Evolutionary conservation across 2,888 invertebrate species (phyloP), one percentile per base, ranked within the genome.

Genomic region (Sarcophaga subvicina): DNA sequence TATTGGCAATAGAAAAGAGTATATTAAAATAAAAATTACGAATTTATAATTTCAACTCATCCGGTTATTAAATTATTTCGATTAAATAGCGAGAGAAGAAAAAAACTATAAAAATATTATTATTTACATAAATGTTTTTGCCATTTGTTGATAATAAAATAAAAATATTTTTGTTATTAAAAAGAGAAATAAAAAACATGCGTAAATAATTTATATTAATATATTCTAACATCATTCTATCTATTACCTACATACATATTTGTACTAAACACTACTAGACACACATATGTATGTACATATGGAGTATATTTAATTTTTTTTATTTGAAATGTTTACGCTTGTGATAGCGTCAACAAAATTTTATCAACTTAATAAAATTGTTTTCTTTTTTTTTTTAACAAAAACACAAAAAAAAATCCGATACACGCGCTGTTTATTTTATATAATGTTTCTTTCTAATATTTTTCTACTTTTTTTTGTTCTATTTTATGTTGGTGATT

Each of bases 121-220:
- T 49, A 69, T 27, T 45, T 45, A 11, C n/a, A 62, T 49, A 37
- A 71, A 79, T 70, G 64, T 45, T 66, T 79, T 62, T 64, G 59
- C 71, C 54, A 22, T 66, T 54, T 45, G 45, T 45, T 72, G 45
- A 66, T 54, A 54, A 63, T 14, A 62, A 75, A 76, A 20, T n/a
- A 37, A 4, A 69, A 69, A 69, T 20, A 20, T 25, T 14, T 54
- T 37, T 37, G 37, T 37, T 17, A 14, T 54, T 54, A 54, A 54
- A 54, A 54, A 14, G 4, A 54, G 54, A 54, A 54, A 17, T 54
- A 54, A 54, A 14, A 54, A 17, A 54, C 12, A 17, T 54, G 54
- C 54, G 54, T 54, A 54, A 54, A 17, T 54, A 54, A 54, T 54
- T 54, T 54, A 54, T 54, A 54, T 17, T 54, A 54, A 4, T 14